Base-by-base conservation (phyloP, 2,797 vertebrate species). In the Lepidocolaptes lacrymiger region DNA sequence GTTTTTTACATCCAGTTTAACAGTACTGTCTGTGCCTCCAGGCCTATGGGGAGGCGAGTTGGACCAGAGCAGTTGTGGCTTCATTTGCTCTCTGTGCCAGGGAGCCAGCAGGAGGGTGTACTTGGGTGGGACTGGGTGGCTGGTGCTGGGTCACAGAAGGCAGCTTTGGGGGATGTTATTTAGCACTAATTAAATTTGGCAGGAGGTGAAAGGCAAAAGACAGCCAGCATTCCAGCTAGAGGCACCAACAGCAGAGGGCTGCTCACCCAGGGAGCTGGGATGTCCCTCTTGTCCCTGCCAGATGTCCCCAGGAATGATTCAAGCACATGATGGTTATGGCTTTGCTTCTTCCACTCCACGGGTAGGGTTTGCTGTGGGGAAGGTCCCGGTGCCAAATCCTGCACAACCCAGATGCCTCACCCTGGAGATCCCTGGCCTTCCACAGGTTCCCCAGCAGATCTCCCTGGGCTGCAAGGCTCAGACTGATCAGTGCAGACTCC, bases 351-450 rank as follows among this genome's bases (percentile, higher is more conserved):
- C 46, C 5, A 0, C 41, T 34, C 22, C 26, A 1, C 20, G 0
- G 0, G 7, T 44, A 36, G 19, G 26, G 12, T 72, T 63, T 84
- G 44, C 6, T 2, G 15, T n/a, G 22, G 67, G 21, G 32, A 34
- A 34, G 49, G 51, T 64, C 54, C 23, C 0, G 0, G n/a, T 54
- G 59, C 63, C 11, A 4, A 67, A 32, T 16, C 2, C 0, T 16
- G 32, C 1, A 1, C 9, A 30, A 7, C 49, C 10, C 0, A 0
- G 12, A 7, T 14, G 15, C 32, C 34, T 80, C 24, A 12, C 11
- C 52, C 34, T 44, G 55, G 46, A 74, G 44, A 22, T 83, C 12
- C 21, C 51, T 54, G 43, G 58, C 72, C n/a, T 91, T 75, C 34
- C 32, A 19, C 17, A 0, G 0, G 9, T 46, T 88, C 59, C 43